Percentiles rank a stretch among this genome's conserved stretches.
Evolutionary conservation across 2,888 invertebrate species (phyloP).

Genomic region (Melanargia galathea): DNA sequence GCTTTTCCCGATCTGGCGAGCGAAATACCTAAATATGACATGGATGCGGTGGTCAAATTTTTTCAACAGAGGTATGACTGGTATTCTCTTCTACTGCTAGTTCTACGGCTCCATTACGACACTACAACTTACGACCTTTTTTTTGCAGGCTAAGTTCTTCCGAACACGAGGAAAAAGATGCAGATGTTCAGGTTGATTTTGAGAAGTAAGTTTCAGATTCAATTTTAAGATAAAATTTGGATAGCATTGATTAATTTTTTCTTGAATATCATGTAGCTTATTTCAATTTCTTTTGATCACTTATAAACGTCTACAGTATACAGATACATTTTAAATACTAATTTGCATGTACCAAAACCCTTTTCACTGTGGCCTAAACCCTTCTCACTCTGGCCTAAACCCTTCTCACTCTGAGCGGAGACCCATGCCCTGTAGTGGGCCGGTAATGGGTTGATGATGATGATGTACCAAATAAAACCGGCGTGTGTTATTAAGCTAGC

Average conservation of each 20-base stretch:
- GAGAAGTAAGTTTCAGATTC: slow-evolving; percentile 63
- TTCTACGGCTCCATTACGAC: too few species aligned
- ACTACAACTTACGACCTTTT: slow-evolving; percentile 2
- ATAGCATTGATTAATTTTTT: not conserved
- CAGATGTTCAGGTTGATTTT: slow-evolving; percentile 70
- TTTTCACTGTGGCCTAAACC: too few species aligned
- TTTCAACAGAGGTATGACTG: slow-evolving; percentile 83
- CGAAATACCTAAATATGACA: slow-evolving; percentile 85
- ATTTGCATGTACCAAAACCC: not conserved
- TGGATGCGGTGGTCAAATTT: slow-evolving; percentile 87
- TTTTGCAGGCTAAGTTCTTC: slow-evolving; percentile 60
- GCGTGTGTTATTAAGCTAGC: too few species aligned
- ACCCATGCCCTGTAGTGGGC: too few species aligned
- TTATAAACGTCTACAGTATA: too few species aligned
- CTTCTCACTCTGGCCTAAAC: too few species aligned
- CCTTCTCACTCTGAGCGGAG: too few species aligned
- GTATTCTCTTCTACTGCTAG: not conserved
- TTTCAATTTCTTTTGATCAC: too few species aligned
- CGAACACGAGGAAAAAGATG: slow-evolving; percentile 62
- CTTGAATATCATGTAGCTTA: too few species aligned
- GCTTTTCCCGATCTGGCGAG: slow-evolving; percentile 86
- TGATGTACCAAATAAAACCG: too few species aligned
- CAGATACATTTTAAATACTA: too few species aligned
- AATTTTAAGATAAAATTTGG: not conserved
- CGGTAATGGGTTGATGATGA: too few species aligned